Base-by-base conservation (phyloP, 2,113 vertebrate genomes). In the Sinocyclocheilus anophthalmus region DNA sequence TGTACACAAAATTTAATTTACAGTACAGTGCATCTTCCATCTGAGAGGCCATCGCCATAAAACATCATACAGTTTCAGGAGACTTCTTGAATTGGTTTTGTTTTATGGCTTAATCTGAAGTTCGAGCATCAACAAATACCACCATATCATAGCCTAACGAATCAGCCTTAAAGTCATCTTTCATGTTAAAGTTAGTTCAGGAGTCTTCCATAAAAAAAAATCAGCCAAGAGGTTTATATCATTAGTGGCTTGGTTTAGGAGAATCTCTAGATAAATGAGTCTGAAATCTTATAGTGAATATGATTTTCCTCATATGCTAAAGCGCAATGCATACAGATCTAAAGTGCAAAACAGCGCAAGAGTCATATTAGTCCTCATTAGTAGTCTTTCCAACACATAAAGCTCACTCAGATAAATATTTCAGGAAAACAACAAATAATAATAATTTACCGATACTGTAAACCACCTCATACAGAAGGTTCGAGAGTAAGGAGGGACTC, bases 321-420 rank as follows among this genome's bases (percentile, higher is more conserved):
- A 86, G 88, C 86, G 76, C 86, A 86, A 88, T 89, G 81, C 87
- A 87, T 79, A 86, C 76, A 88, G 50, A 70, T 88, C 85, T 87
- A 76, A 90, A 88, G 87, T 88, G 84, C 80, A 76, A 87, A 81
- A 86, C 86, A 88, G 73, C 82, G 85, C 86, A 87, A 90, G 39
- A 42, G 39, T 8, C 39, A 9, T 42, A 45, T 84, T 76, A 53
- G 50, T 81, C 86, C 84, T 86, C 22, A 69, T 70, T 33, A 8
- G 69, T 42, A n/a, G 42, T 50, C 42, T 24, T 63, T 39, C 12
- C 70, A 86, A 53, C 69, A 22, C 79, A 48, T 61, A 83, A 45
- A 67, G n/a, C 57, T 53, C 63, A 73, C 63, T 79, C 79, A 63
- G 16, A 69, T 55, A 61, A 75, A 33, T 50, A 24, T 70, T 83